Base-by-base conservation (phyloP, 1,140 invertebrate species). In the Galleria mellonella region DNA sequence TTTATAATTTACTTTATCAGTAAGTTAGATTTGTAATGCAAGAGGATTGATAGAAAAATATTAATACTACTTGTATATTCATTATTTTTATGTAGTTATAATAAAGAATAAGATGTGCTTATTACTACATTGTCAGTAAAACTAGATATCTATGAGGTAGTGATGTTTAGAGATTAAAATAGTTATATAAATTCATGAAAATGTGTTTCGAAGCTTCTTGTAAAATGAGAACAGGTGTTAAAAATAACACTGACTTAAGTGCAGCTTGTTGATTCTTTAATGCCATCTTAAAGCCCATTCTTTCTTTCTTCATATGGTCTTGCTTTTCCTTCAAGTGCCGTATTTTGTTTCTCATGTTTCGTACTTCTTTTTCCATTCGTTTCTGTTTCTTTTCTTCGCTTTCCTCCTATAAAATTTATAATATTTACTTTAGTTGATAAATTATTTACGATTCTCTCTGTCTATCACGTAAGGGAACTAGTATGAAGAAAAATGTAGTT, bases 181-280 rank as follows among this genome's bases (percentile, higher is more conserved):
- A n/a, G n/a, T n/a, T 23, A 23, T 3, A 23, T 7, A 37, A 12
- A 17, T 37, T 17, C 9, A 11, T 17, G 14, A 37, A 4, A 17
- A n/a, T 9, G 7, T 17, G 14, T 37, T 15, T 9, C 6, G 17
- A 37, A 45, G n/a, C 23, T 15, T 32, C 11, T 13, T 44, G 29
- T 28, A 35, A 0, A 27, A 32, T 17, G 30, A 42, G 29, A 7
- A 46, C 15, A 32, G 9, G 23, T 11, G 9, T 41, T n/a, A 28
- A 0, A 39, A 50, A 9, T 7, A 32, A 33, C 47, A 62, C 72
- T 72, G 43, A 89, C 89, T 91, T 93, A 7, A 96, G 87, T 43
- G 92, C 87, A 4, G 90, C 88, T 55, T 94, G 92, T 66, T 94
- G 92, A 62, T 94, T 94, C 56, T 94, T 94, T 61, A 95, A 90